phyloP scores from a whole-genome alignment of 2,888 invertebrate genomes.

The Gandaritis pyraliata region DNA sequence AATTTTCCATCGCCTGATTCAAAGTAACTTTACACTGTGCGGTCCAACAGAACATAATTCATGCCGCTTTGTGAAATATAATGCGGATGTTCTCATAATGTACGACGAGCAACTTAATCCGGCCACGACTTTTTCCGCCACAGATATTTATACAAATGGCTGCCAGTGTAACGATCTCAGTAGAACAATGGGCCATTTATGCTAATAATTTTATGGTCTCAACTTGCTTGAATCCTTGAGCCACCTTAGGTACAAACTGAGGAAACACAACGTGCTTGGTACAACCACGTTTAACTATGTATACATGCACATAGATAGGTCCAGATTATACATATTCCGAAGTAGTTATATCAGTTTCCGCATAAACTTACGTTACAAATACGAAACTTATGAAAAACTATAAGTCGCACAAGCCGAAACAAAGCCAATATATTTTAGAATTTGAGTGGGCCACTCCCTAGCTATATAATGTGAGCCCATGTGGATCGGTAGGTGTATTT shows the following conservation, averaged over 20 bases:
- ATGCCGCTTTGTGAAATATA: slow-evolving; percentile 77
- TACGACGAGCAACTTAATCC: slow-evolving; percentile 79
- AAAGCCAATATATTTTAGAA: too few species aligned
- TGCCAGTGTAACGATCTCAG: slow-evolving; percentile 54
- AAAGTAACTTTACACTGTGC: slow-evolving; percentile 68
- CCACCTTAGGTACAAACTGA: slow-evolving; percentile 41
- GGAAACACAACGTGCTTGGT: slow-evolving; percentile 24
- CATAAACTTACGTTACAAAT: too few species aligned
- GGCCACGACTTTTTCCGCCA: slow-evolving; percentile 69
- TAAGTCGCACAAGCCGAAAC: too few species aligned
- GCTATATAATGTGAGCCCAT: too few species aligned
- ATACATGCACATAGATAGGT: not conserved
- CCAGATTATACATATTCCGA: too few species aligned
- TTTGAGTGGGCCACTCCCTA: too few species aligned
- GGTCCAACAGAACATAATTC: slow-evolving; percentile 72
- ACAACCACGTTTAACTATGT: not conserved
- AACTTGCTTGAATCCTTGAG: slow-evolving; percentile 42
- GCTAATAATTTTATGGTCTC: slow-evolving; percentile 46
- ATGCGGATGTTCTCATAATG: slow-evolving; percentile 79
- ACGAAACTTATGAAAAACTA: too few species aligned
- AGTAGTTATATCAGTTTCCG: too few species aligned
- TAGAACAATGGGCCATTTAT: slow-evolving; percentile 51
- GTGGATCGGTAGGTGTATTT: too few species aligned
- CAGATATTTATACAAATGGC: slow-evolving; percentile 68
- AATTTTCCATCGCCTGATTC: slow-evolving; percentile 65